Percentiles rank a stretch among this genome's conserved stretches.
These are phyloP conservation scores for Cephus nigrinus DNA, from an alignment of 2,888 invertebrate genomes.

Conservation along the genomic window DNA sequence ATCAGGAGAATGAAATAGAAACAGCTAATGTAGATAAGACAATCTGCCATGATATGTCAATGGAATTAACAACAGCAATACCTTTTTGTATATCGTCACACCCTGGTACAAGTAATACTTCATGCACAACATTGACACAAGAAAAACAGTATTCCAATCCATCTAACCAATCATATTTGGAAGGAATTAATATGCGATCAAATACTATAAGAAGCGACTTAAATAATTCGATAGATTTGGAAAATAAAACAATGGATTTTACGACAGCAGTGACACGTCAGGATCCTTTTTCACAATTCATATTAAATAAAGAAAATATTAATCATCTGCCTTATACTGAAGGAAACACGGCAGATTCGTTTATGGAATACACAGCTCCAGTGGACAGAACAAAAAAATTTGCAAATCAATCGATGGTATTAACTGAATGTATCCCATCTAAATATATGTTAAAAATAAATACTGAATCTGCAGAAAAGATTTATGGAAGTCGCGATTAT, in stretches of 20 bases:
- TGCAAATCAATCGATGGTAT: background rate
- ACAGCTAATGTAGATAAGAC: background rate
- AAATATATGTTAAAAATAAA: background rate
- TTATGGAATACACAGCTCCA: background rate
- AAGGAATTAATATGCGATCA: background rate
- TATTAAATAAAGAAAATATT: background rate
- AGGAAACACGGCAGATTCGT: background rate
- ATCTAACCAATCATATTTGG: background rate
- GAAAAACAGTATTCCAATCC: background rate
- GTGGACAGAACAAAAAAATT: background rate
- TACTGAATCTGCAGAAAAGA: background rate
- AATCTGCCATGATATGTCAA: constrained; percentile 6
- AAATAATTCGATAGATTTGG: constrained; percentile 1
- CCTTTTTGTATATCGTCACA: background rate
- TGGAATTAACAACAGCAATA: constrained; percentile 18
- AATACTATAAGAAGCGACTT: background rate
- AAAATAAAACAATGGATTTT: constrained; percentile 30
- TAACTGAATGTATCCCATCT: background rate
- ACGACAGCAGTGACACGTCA: constrained; percentile 20
- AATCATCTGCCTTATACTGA: background rate
- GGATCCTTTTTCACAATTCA: background rate
- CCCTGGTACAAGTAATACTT: background rate
- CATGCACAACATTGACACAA: background rate
- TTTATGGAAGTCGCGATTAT: background rate
- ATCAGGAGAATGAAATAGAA: background rate